Evolutionary conservation across 1,140 invertebrate species (phyloP).

Genomic region (Drosophila navojoa): DNA sequence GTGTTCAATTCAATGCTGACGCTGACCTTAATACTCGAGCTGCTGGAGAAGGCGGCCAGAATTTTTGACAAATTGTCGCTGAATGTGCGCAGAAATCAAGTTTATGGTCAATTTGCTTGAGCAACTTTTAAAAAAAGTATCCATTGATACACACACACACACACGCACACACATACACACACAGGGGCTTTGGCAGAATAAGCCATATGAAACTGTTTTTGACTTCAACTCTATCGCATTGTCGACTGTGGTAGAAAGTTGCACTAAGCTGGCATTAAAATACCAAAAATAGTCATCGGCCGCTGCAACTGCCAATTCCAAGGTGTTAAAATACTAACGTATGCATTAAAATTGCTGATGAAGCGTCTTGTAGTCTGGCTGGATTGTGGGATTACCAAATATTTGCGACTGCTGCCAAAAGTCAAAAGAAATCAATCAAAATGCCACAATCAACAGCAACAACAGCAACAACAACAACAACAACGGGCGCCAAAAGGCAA

Average conservation of each 20-base stretch:
- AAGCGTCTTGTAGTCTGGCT: constrained; percentile 68
- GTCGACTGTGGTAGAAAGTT: constrained; percentile 62
- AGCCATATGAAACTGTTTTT: constrained; percentile 12
- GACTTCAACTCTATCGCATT: constrained; percentile 26
- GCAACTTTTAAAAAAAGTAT: constrained; percentile 35
- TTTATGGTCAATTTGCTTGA: constrained; percentile 72
- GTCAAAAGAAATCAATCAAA: constrained; percentile 82
- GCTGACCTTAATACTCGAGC: constrained; percentile 76
- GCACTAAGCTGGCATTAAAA: constrained; percentile 65
- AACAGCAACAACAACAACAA: constrained; percentile 52
- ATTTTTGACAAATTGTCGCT: constrained; percentile 79
- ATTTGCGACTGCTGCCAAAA: constrained; percentile 78
- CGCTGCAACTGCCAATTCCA: constrained; percentile 51
- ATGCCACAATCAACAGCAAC: constrained; percentile 75
- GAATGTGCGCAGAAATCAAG: constrained; percentile 77
- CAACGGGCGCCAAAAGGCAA: constrained; percentile 37
- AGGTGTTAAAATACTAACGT: constrained; percentile 73
- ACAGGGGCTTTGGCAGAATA: constrained; percentile 10
- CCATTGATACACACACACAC: constrained; percentile 11
- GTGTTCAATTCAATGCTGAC: constrained; percentile 79
- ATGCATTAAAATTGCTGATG: constrained; percentile 81
- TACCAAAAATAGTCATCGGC: constrained; percentile 59
- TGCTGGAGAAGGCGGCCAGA: constrained; percentile 69
- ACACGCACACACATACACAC: not conserved
- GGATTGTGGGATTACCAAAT: constrained; percentile 72